Base-by-base conservation (phyloP, 2,888 invertebrate genomes). In the Corbicula japonica region DNA sequence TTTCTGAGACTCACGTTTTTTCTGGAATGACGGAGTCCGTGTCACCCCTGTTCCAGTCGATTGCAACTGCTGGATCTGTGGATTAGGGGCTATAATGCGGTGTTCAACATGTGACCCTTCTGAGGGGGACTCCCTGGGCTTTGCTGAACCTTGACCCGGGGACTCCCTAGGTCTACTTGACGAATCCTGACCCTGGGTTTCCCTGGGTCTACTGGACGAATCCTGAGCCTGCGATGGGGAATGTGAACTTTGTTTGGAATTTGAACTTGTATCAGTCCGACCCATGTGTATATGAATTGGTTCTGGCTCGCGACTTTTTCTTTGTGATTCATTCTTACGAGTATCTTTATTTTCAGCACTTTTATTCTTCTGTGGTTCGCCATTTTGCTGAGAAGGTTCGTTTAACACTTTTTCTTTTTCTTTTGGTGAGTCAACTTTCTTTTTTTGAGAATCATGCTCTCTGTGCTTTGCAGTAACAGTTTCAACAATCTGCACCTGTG, bases 1-100 rank as follows among this genome's bases (percentile, higher is more conserved):
- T n/a, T 68, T 58, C 41, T 71, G 80, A 23, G 80, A 77, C 44
- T 83, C 83, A 26, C 80, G 75, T 18, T 83, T 83, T 50, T 83
- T 83, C 41, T 69, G 78, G 54, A 83, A 83, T n/a, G 82, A 82
- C 21, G 78, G 68, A 6, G 69, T 65, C 41, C 82, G 63, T 8
- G 71, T 54, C 3, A 76, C 50, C 15, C 61, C 66, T 8, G 61
- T 35, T 2, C 72, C 66, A 15, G 48, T 50, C 28, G 48, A 32
- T 32, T 35, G 46, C 18, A 60, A 61, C 21, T 68, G 68, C 48
- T 62, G 65, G 23, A 65, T 46, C 54, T 65, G 66, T 15, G 58
- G 65, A 58, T 66, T 65, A 21, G 48, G 28, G 34, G 73, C 65
- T 48, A 46, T 26, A 8, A 32, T 28, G 15, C 30, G 48, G 12